Base-by-base conservation (phyloP, 2,113 vertebrate species). In the Nannospalax galili region DNA sequence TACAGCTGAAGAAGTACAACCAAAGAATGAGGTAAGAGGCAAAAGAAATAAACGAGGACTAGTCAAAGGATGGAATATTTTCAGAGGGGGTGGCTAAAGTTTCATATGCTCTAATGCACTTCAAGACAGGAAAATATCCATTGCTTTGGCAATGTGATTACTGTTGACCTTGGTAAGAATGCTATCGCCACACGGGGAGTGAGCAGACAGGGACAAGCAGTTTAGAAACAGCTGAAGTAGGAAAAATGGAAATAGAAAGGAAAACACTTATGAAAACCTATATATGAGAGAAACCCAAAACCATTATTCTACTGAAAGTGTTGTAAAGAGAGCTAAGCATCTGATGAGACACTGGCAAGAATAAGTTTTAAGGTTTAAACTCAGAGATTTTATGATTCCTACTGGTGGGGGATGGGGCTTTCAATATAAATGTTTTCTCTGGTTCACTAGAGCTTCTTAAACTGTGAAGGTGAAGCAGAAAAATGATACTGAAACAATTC, bases 21-120 rank as follows among this genome's bases (percentile, higher is more conserved):
- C 88, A 93, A 77, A 87, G 10, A 93, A 96, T 90, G 88, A 94
- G 35, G 35, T 70, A 97, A 94, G 67, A 95, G 40, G 22, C 60
- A 89, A 91, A n/a, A 90, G 67, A 67, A 75, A 48, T 81, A 81
- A 92, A 48, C 32, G 78, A 79, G 40, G 40, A 52, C 42, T 75
- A 88, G 58, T 56, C 88, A 92, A 94, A 91, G 35, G 72, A 93
- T 58, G 79, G 26, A 88, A 73, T 35, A 22, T 74, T 93, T 90
- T 89, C 72, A 93, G 84, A 93, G 28, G 35, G 52, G 40, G 22
- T 81, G 52, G 65, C 90, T 75, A 94, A 70, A 88, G 80, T 84
- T 92, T 94, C 78, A 69, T 16, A 80, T 45, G 52, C 60, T 78
- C 32, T 88, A 75, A 96, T 93, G 37, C 40, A 48, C 58, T 74